Conservation (phyloP, 2,888 invertebrate genomes). For the Ectemnius lituratus region DNA sequence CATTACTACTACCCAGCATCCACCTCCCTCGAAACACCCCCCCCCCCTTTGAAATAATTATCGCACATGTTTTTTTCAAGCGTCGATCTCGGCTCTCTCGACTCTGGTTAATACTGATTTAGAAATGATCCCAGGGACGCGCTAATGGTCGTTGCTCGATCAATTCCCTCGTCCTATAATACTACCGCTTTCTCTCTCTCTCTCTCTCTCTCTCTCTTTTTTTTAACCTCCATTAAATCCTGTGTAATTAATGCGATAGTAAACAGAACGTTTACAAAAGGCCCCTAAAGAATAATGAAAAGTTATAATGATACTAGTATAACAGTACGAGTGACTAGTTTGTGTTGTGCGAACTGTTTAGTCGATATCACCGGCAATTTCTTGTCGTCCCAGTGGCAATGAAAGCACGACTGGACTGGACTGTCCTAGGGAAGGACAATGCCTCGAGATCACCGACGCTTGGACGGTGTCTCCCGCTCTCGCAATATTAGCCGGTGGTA, state of each 20-base stretch:
- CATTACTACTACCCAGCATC: neutral
- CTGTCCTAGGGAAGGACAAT: conserved; percentile 35
- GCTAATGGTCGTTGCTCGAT: too few relatives aligned
- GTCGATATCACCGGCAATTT: conserved; percentile 31
- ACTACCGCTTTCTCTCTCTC: too few relatives aligned
- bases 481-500: conserved; percentile 65
- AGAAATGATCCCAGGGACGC: too few relatives aligned
- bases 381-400: conserved; percentile 37
- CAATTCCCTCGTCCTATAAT: too few relatives aligned
- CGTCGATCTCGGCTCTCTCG: neutral
- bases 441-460: conserved; percentile 50
- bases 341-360: conserved; percentile 12
- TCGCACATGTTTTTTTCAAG: conserved; percentile 1
- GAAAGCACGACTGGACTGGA: conserved; percentile 44
- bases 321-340: neutral
- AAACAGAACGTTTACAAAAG: too few relatives aligned
- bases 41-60: conserved; percentile 22
- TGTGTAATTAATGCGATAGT: too few relatives aligned
- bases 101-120: neutral
- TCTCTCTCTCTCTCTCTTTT: too few relatives aligned
- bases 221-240: too few relatives aligned
- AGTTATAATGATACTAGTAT: too few relatives aligned
- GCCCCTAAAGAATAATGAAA: too few relatives aligned
- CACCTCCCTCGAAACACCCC: conserved; percentile 39
- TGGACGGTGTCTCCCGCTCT: conserved; percentile 26